phyloP scores from a whole-genome alignment of 2,888 invertebrate species.

The Drosophila lacicola region DNA sequence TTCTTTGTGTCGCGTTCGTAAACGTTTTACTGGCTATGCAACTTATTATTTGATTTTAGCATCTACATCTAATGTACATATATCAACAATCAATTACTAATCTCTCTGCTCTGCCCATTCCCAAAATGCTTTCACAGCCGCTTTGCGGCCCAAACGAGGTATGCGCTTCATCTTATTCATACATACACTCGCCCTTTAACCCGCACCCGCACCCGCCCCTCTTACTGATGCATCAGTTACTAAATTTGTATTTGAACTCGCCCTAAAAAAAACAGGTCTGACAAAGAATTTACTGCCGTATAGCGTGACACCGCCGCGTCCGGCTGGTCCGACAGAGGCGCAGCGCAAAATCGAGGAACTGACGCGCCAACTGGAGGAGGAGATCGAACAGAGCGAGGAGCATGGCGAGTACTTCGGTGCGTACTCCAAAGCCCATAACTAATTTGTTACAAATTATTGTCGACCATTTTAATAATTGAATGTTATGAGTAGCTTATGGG shows the following conservation, averaged over 20 bases:
- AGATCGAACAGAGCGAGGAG: conserved; percentile 97
- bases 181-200: no score
- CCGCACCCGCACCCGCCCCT: no score
- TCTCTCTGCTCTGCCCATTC: conserved; percentile 8
- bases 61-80: no score
- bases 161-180: conserved; percentile 17
- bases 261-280: conserved; percentile 83
- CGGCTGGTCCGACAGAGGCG: conserved; percentile 95
- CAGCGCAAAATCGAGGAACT: conserved; percentile 97
- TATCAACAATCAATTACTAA: neutral
- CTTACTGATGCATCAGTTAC: neutral
- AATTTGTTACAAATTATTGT: no score
- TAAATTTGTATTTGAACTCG: neutral
- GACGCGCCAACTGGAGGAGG: conserved; percentile 95
- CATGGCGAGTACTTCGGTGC: conserved; percentile 98
- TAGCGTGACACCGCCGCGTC: conserved; percentile 94
- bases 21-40: neutral
- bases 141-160: conserved; percentile 72
- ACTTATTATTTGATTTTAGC: no score
- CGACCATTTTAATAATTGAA: no score
- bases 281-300: conserved; percentile 91
- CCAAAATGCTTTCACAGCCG: conserved; percentile 63
- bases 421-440: neutral
- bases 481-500: no score
- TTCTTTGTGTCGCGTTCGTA: neutral